These are phyloP conservation scores for Thymelicus lineola DNA, from an alignment of 2,888 invertebrate species.

Conservation along the genomic window DNA sequence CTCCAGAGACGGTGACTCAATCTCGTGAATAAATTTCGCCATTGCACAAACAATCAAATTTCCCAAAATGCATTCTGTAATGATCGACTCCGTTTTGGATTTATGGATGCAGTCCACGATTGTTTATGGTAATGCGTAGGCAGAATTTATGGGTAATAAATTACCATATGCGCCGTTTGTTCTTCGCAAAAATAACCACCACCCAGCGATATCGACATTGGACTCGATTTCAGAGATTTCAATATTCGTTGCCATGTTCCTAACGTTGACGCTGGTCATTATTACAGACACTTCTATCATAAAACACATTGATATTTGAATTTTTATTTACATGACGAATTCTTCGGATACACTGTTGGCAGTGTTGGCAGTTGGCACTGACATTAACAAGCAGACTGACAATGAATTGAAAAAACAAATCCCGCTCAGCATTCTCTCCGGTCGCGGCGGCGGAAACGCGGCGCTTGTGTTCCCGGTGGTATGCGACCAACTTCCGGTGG, in stretches of 20 bases:
- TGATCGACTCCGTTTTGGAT: slow-evolving; percentile 32
- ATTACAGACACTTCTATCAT: background rate
- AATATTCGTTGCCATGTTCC: background rate
- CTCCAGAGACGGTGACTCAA: slow-evolving; percentile 19
- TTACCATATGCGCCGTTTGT: slow-evolving; percentile 23
- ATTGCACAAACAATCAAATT: slow-evolving; percentile 36
- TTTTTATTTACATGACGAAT: background rate
- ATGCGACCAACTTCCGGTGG: slow-evolving; percentile 43
- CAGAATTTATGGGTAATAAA: slow-evolving; percentile 35
- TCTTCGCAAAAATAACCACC: slow-evolving; percentile 33
- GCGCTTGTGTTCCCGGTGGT: slow-evolving; percentile 40
- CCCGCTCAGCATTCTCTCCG: slow-evolving; percentile 22
- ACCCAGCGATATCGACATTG: slow-evolving; percentile 17
- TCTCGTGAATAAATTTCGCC: slow-evolving; percentile 31
- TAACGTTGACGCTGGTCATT: background rate
- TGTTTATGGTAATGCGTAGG: slow-evolving; percentile 35
- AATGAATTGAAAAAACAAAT: slow-evolving; percentile 25
- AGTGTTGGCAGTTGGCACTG: slow-evolving; percentile 29
- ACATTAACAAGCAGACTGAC: slow-evolving; percentile 17
- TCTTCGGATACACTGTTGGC: slow-evolving; percentile 17
- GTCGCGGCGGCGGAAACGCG: slow-evolving; percentile 28
- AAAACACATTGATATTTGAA: background rate
- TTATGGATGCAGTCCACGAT: slow-evolving; percentile 32
- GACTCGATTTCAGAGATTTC: background rate
- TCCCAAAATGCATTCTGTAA: slow-evolving; percentile 34